Conservation (phyloP, 64 coral and sea anemone genomes). For the Stichodactyla helianthus region DNA sequence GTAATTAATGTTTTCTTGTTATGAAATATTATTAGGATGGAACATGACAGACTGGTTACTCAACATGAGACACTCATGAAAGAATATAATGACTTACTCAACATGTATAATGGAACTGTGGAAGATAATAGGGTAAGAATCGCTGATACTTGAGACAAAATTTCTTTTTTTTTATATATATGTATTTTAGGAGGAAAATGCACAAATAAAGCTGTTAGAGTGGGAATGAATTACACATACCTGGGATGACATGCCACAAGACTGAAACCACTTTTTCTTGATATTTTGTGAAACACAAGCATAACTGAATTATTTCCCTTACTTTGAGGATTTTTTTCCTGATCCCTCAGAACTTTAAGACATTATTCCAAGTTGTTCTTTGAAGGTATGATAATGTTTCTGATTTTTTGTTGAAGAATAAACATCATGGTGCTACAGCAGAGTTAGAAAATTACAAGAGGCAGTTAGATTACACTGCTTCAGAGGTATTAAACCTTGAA, state of each 20-base stretch:
- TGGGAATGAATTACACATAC: too few species aligned
- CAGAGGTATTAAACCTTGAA: neutral
- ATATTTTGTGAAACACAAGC: too few species aligned
- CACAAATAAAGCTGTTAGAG: too few species aligned
- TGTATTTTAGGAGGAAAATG: too few species aligned
- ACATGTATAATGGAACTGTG: neutral
- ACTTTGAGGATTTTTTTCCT: too few species aligned
- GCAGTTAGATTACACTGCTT: neutral
- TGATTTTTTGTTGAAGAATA: neutral
- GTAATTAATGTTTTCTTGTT: neutral
- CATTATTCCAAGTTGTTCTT: too few species aligned
- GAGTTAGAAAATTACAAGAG: conserved; percentile 2
- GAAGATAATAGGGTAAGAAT: conserved; percentile 7
- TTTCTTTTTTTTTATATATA: neutral
- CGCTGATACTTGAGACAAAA: too few species aligned
- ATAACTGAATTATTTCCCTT: too few species aligned
- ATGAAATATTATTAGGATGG: conserved; percentile 3
- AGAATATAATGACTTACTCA: conserved; percentile 9
- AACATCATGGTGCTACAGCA: neutral
- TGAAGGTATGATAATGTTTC: neutral
- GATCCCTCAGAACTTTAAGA: too few species aligned
- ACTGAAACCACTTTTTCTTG: too few species aligned
- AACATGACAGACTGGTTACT: neutral
- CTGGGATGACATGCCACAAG: too few species aligned
- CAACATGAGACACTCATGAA: neutral